These are phyloP conservation scores for Nycteola revayana DNA, from an alignment of 2,888 invertebrate species.

Conservation along the genomic window DNA sequence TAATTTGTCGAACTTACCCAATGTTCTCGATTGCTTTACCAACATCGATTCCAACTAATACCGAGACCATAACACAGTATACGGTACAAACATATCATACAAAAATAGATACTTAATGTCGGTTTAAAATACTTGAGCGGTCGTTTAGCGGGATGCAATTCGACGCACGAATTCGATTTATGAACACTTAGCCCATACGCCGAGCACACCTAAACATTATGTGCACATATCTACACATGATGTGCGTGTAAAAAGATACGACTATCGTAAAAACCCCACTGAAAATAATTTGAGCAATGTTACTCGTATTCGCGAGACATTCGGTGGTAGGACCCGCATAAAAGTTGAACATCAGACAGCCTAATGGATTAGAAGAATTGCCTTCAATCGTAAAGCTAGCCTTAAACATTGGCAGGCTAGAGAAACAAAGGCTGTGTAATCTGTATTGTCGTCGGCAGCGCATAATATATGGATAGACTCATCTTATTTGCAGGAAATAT, in stretches of 20 bases:
- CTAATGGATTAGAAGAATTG: conserved; percentile 81
- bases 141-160: conserved; percentile 47
- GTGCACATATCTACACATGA: conserved; percentile 75
- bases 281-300: conserved; percentile 80
- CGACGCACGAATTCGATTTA: conserved; percentile 76
- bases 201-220: conserved; percentile 71
- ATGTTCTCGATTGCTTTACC: conserved; percentile 52
- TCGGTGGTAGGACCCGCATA: conserved; percentile 74
- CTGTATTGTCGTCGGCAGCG: conserved; percentile 49
- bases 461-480: conserved; percentile 46
- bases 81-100: not conserved
- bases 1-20: conserved; percentile 58
- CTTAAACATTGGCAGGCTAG: conserved; percentile 59
- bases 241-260: conserved; percentile 80
- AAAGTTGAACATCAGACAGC: conserved; percentile 75
- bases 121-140: conserved; percentile 11
- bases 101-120: not conserved
- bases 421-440: conserved; percentile 56
- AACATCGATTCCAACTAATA: conserved; percentile 25
- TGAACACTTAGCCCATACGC: conserved; percentile 62
- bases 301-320: conserved; percentile 75
- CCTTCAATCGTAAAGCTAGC: conserved; percentile 67
- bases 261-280: conserved; percentile 77
- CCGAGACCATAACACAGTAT: conserved; percentile 11
- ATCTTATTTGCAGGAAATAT: conserved; percentile 33